Percentiles rank a stretch among this genome's conserved stretches.
Evolutionary conservation across 2,113 vertebrate genomes (phyloP).

Genomic region (Campylomormyrus tamandua): DNA sequence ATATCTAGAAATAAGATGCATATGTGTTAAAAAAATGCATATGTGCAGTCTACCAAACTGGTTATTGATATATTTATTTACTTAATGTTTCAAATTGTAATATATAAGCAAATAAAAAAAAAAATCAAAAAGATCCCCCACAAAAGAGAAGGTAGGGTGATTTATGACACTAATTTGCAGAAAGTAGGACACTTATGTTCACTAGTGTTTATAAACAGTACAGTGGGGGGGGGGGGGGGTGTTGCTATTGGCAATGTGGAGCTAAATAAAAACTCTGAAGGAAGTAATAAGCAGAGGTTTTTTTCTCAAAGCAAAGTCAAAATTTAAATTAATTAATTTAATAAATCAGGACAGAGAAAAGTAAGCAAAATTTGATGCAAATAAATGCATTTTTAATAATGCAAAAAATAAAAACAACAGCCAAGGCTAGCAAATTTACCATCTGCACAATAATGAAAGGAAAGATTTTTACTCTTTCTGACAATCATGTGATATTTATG

Average conservation of each 20-base stretch:
- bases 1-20: background rate
- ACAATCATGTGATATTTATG: background rate
- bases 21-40: background rate
- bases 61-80: background rate
- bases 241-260: background rate
- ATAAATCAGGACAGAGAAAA: background rate
- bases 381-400: background rate
- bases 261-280: background rate
- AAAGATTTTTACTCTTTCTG: background rate
- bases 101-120: background rate
- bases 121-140: background rate
- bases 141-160: background rate
- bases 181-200: slow-evolving; percentile 24
- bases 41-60: background rate
- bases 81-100: background rate
- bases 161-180: slow-evolving; percentile 11
- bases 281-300: background rate
- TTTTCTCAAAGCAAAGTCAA: background rate
- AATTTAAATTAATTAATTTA: background rate
- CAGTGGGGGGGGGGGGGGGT: background rate
- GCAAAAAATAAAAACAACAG: background rate
- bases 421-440: background rate
- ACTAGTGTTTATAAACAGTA: background rate
- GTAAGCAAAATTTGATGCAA: background rate
- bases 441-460: background rate